These are phyloP conservation scores for Ganaspis sp. DNA, from an alignment of 1,140 invertebrate genomes.

Conservation along the genomic window DNA sequence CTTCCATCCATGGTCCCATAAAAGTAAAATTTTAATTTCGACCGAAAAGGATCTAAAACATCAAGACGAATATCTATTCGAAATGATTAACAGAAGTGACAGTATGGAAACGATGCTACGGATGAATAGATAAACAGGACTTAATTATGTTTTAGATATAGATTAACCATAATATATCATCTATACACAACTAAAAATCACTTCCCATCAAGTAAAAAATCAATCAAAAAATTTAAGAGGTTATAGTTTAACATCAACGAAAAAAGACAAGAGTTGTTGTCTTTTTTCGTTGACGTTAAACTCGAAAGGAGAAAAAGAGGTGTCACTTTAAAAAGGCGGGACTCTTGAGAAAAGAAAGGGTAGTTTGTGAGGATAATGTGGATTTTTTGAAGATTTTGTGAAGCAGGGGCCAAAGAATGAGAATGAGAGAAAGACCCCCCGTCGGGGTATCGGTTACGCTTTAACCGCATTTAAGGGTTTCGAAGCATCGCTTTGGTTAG, in stretches of 20 bases:
- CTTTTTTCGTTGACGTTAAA: no score
- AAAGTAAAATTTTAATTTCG: no score
- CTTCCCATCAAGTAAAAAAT: neutral
- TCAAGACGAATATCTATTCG: neutral
- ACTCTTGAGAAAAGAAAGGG: neutral
- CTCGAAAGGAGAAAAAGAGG: neutral
- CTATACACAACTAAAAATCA: neutral
- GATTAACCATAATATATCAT: neutral
- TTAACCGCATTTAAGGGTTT: conserved; percentile 57
- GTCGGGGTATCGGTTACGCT: conserved; percentile 59
- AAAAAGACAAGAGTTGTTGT: neutral
- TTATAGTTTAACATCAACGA: no score
- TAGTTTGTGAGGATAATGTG: conserved; percentile 6
- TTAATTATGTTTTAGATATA: conserved; percentile 11
- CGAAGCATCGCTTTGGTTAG: conserved; percentile 38
- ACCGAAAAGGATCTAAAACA: neutral
- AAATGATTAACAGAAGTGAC: neutral
- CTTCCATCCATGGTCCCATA: no score
- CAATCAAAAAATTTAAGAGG: neutral
- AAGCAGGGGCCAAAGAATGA: conserved; percentile 31
- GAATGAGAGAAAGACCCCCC: conserved; percentile 55
- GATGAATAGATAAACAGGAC: conserved; percentile 9
- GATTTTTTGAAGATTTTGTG: neutral
- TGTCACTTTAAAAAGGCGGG: neutral
- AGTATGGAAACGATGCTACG: conserved; percentile 1